Evolutionary conservation across 2,797 vertebrate species (phyloP).

Genomic region (Gephyroberyx darwinii): DNA sequence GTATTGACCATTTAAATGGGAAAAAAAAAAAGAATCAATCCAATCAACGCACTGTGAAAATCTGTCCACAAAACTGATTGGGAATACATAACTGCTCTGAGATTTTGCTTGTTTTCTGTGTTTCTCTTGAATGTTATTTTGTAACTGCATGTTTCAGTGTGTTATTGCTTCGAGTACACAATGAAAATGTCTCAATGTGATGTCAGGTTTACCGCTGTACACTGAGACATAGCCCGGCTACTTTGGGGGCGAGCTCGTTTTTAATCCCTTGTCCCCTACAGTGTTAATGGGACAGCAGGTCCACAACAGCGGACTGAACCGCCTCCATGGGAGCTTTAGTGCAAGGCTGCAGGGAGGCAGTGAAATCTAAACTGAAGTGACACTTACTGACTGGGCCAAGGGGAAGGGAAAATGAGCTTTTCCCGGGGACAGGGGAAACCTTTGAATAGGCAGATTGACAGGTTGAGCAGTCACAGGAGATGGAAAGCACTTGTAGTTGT

Average conservation of each 20-base stretch:
- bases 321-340: conserved; percentile 61
- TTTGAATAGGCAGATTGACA: conserved; percentile 82
- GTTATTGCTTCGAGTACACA: conserved; percentile 2
- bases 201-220: background rate
- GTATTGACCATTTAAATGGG: conserved; percentile 26
- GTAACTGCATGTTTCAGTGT: background rate
- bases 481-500: conserved; percentile 77
- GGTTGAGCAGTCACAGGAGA: conserved; percentile 74
- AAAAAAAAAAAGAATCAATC: conserved; percentile 19
- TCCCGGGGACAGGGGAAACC: conserved; percentile 67
- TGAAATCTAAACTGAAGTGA: conserved; percentile 82
- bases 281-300: conserved; percentile 76
- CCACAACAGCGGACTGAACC: conserved; percentile 54
- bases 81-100: conserved; percentile 6
- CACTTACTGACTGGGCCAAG: conserved; percentile 75
- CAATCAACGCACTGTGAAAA: conserved; percentile 25
- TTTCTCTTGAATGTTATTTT: conserved; percentile 13
- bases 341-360: conserved; percentile 62
- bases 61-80: conserved; percentile 31
- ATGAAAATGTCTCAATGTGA: conserved; percentile 32
- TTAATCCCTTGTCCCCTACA: conserved; percentile 55
- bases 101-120: conserved; percentile 6
- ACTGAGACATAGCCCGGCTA: conserved; percentile 2
- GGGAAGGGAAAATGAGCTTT: conserved; percentile 74
- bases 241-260: conserved; percentile 49